A percentile compares a stretch with the other conserved stretches of the same genome.
phyloP scores from a whole-genome alignment of 2,888 invertebrate species.

The Hydropsyche betteni region DNA sequence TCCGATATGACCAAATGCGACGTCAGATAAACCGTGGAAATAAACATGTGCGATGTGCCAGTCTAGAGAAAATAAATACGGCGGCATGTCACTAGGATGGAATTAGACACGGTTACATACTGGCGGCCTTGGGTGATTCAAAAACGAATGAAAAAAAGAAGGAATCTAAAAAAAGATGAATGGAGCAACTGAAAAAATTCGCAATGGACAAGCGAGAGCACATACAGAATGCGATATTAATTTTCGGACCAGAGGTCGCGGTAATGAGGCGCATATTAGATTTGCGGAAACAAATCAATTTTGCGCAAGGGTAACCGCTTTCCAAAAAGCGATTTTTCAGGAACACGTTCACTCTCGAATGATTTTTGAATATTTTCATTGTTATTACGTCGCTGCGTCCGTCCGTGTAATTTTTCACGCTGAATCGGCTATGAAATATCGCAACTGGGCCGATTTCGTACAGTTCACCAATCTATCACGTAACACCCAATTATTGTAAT shows the following conservation, averaged over 20 bases:
- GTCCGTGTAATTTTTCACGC: too few species aligned
- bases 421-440: too few species aligned
- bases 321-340: not conserved
- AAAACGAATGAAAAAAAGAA: not conserved
- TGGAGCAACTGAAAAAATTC: not conserved
- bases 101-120: slow-evolving; percentile 21
- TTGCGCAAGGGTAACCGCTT: slow-evolving; percentile 13
- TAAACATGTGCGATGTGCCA: too few species aligned
- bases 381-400: not conserved
- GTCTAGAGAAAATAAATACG: slow-evolving; percentile 5
- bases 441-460: too few species aligned
- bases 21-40: too few species aligned
- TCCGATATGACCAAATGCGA: too few species aligned
- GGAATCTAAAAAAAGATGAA: slow-evolving; percentile 1
- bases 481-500: too few species aligned
- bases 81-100: slow-evolving; percentile 19
- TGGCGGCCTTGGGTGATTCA: slow-evolving; percentile 10
- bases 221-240: not conserved
- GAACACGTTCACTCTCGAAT: slow-evolving; percentile 12
- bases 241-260: not conserved
- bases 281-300: slow-evolving; percentile 12
- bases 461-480: too few species aligned
- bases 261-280: not conserved
- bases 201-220: not conserved
- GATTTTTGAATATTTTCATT: not conserved